Evolutionary conservation across 2,888 invertebrate species (phyloP).

Genomic region (Acronicta psi): DNA sequence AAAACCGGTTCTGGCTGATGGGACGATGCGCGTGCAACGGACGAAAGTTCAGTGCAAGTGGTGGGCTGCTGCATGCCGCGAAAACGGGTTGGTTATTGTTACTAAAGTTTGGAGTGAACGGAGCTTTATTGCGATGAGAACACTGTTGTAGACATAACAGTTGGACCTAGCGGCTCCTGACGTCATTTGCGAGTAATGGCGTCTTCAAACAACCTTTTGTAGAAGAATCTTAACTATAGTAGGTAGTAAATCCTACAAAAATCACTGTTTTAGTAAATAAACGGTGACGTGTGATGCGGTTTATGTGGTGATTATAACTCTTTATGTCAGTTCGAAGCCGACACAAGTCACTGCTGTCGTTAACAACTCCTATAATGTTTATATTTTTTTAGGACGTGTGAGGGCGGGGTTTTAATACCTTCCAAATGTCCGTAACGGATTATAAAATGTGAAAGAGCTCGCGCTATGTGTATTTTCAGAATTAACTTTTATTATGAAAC

Average conservation of each 20-base stretch:
- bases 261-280: slow-evolving; percentile 12
- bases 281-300: slow-evolving; percentile 16
- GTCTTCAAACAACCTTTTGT: no score
- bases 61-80: slow-evolving; percentile 31
- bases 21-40: slow-evolving; percentile 51
- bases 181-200: no score
- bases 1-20: slow-evolving; percentile 68
- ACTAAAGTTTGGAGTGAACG: not conserved
- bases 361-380: slow-evolving; percentile 35
- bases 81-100: slow-evolving; percentile 24
- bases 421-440: slow-evolving; percentile 41
- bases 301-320: slow-evolving; percentile 11
- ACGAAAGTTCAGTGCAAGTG: slow-evolving; percentile 55
- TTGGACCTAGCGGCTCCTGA: not conserved
- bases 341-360: slow-evolving; percentile 5
- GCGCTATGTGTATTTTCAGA: slow-evolving; percentile 18
- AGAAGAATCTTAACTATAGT: no score
- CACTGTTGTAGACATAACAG: not conserved
- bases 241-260: not conserved
- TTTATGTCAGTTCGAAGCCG: slow-evolving; percentile 18
- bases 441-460: slow-evolving; percentile 27
- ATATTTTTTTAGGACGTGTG: slow-evolving; percentile 20
- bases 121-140: not conserved
- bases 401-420: slow-evolving; percentile 22
- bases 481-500: slow-evolving; percentile 32